These are phyloP conservation scores for Chlamydotis undulata DNA, from an alignment of 2,113 vertebrate species.

Conservation along the genomic window DNA sequence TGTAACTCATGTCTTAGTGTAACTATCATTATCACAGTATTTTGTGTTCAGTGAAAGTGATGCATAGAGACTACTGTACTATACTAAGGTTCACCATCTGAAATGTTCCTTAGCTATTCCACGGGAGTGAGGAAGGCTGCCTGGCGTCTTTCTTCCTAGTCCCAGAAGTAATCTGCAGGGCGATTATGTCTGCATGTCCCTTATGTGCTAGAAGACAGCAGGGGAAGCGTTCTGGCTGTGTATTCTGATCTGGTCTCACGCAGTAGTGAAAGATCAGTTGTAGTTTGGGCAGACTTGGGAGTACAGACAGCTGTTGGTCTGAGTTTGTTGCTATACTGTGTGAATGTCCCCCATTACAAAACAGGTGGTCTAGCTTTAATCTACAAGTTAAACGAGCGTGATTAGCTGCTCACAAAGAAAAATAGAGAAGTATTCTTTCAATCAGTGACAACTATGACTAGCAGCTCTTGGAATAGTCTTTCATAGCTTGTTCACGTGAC, in stretches of 20 bases:
- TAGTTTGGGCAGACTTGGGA: not conserved
- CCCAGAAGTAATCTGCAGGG: not conserved
- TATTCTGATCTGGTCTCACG: not conserved
- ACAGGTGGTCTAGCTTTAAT: not conserved
- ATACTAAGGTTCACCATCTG: not conserved
- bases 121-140: not conserved
- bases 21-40: not conserved
- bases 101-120: not conserved
- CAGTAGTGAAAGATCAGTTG: not conserved
- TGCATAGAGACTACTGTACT: not conserved
- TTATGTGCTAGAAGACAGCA: not conserved
- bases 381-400: not conserved
- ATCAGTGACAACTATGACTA: not conserved
- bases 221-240: accelerated
- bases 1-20: not conserved
- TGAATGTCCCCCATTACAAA: not conserved
- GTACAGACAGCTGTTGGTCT: not conserved
- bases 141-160: not conserved
- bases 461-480: not conserved
- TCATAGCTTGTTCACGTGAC: not conserved
- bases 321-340: not conserved
- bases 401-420: not conserved
- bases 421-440: not conserved
- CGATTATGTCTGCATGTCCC: accelerated
- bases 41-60: not conserved